phyloP scores from a whole-genome alignment of 1,140 invertebrate species.

The Gryllus bimaculatus region DNA sequence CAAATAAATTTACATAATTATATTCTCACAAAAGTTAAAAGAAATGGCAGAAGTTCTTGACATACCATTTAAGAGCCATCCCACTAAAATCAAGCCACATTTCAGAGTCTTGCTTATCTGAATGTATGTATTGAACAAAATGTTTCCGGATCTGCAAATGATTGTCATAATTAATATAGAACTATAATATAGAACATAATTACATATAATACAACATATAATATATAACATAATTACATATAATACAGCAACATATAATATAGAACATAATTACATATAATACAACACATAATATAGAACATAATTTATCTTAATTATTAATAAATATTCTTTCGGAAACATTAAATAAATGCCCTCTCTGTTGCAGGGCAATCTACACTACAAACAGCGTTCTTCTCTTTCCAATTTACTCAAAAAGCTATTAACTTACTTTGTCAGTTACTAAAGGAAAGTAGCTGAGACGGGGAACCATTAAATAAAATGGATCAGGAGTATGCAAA shows the following conservation, averaged over 20 bases:
- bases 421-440: constrained; percentile 73
- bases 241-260: neutral
- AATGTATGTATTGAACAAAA: constrained; percentile 71
- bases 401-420: no score
- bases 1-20: neutral
- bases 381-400: no score
- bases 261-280: no score
- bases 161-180: neutral
- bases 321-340: neutral
- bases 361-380: no score
- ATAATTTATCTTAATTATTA: constrained; percentile 6
- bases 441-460: constrained; percentile 93
- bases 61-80: constrained; percentile 78
- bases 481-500: constrained; percentile 79
- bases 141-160: constrained; percentile 72
- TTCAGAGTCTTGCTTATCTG: constrained; percentile 73
- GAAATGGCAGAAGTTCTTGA: neutral
- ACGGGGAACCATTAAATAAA: constrained; percentile 90
- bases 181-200: neutral
- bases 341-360: no score
- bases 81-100: constrained; percentile 95
- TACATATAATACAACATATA: no score
- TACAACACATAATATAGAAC: neutral
- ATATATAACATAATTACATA: neutral
- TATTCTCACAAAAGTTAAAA: neutral